These are phyloP conservation scores for Yoshiicerus persimilis DNA, from an alignment of 1,140 invertebrate genomes.

Conservation along the genomic window DNA sequence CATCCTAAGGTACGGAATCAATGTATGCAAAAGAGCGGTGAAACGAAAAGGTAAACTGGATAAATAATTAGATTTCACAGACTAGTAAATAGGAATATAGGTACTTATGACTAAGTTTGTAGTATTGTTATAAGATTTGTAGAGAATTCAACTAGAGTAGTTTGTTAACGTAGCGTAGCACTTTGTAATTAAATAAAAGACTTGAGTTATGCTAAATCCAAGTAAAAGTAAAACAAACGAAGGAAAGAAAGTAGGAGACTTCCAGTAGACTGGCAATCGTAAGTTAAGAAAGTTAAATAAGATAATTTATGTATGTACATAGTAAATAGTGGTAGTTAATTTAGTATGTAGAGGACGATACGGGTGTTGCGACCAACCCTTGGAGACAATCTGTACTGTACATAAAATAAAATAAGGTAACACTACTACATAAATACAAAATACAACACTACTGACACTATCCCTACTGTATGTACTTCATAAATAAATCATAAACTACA, in stretches of 20 bases:
- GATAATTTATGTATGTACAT: neutral
- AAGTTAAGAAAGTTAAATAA: neutral
- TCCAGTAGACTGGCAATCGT: neutral
- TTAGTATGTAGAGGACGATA: neutral
- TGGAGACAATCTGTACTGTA: slow-evolving; percentile 16
- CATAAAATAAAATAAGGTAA: neutral
- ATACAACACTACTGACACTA: neutral
- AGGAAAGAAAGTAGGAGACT: neutral
- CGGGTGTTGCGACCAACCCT: slow-evolving; percentile 16
- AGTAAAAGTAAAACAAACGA: neutral
- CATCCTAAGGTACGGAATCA: neutral
- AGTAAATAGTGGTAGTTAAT: neutral
- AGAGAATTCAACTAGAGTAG: neutral
- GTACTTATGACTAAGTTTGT: neutral
- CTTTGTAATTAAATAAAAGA: neutral
- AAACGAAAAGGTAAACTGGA: neutral
- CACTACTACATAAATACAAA: neutral
- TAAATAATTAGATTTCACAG: neutral
- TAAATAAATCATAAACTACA: neutral
- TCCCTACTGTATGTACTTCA: neutral
- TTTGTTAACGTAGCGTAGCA: neutral
- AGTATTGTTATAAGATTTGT: too few relatives aligned
- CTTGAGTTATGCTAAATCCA: neutral
- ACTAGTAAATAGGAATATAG: neutral
- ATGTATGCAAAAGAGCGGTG: neutral